Percentiles rank a stretch among this genome's conserved stretches.
Conservation (phyloP, 2,797 vertebrate species). For the Chaetophractus vellerosus region DNA sequence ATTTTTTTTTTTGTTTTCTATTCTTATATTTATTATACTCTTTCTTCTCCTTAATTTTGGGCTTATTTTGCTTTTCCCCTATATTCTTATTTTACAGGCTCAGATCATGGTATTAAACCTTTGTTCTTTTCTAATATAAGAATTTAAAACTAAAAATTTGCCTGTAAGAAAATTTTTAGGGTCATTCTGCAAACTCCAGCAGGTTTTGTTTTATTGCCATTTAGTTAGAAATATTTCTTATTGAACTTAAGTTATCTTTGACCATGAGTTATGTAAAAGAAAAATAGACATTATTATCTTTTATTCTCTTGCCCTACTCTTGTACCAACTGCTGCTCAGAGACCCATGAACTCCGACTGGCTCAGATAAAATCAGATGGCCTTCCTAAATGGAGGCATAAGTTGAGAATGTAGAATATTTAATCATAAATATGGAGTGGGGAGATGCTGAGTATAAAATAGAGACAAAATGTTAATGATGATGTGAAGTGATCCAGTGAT, state of each 20-base stretch:
- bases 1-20: not conserved
- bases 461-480: not conserved
- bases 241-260: not conserved
- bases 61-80: not conserved
- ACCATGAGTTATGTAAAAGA: not conserved
- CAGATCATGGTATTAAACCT: not conserved
- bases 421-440: not conserved
- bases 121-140: not conserved
- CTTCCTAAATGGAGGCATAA: not conserved
- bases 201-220: not conserved
- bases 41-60: too few species aligned
- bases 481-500: not conserved
- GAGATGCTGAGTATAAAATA: not conserved
- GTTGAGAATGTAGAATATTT: not conserved
- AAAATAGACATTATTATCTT: not conserved
- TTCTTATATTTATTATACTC: not conserved
- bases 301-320: not conserved
- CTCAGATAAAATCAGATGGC: not conserved
- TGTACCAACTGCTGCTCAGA: not conserved
- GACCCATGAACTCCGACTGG: not conserved
- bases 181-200: not conserved
- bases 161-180: not conserved
- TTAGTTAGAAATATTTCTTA: not conserved
- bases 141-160: not conserved
- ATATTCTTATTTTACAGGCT: too few species aligned